A percentile compares a stretch with the other conserved stretches of the same genome.
Conservation (phyloP, 2,888 invertebrate species). For the Orthosia gothica region DNA sequence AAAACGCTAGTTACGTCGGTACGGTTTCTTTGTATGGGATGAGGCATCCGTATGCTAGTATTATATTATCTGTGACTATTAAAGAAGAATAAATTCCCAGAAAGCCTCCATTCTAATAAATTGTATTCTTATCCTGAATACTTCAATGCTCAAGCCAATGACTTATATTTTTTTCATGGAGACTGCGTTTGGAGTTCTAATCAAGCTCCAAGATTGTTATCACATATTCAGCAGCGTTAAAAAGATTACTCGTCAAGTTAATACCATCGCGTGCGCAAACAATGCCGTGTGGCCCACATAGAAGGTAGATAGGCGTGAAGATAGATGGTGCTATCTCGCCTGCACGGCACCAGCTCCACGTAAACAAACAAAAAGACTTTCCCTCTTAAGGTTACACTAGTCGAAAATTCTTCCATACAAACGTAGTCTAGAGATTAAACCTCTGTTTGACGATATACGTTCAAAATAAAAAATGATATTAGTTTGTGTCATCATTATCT, state of each 20-base stretch:
- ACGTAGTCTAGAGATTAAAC: no score
- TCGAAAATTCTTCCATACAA: no score
- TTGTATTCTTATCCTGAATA: constrained; percentile 1
- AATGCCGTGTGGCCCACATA: constrained; percentile 76
- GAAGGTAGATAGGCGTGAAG: constrained; percentile 72
- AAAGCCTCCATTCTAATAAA: background rate
- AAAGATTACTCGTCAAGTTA: constrained; percentile 71
- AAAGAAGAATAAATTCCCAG: constrained; percentile 14
- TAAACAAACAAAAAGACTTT: constrained; percentile 77
- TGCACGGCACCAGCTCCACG: constrained; percentile 66
- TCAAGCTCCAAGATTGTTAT: constrained; percentile 61
- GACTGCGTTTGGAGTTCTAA: constrained; percentile 35
- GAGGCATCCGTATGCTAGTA: no score
- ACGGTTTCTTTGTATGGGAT: no score
- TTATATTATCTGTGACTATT: no score
- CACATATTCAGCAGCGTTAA: constrained; percentile 65
- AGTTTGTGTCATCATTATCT: no score
- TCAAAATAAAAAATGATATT: no score
- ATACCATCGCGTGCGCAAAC: constrained; percentile 77
- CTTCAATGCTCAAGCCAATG: background rate
- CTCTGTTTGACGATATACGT: no score
- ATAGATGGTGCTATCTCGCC: constrained; percentile 73
- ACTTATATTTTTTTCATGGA: constrained; percentile 7
- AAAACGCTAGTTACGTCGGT: no score
- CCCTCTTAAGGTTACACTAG: no score